Conservation (phyloP, 2,797 vertebrate species). For the Hydrocynus forskahlii region DNA sequence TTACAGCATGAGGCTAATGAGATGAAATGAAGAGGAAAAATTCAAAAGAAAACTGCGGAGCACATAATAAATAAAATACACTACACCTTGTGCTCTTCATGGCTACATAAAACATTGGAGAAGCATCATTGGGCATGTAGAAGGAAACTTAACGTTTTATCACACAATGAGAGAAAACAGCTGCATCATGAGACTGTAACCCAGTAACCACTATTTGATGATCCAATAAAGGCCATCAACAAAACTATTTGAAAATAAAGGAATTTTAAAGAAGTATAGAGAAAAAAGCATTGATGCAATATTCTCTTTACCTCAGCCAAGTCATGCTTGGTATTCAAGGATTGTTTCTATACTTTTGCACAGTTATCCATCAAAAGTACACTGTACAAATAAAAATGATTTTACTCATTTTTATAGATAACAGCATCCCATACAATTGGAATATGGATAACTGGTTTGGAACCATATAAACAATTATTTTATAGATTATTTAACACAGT, state of each 20-base stretch:
- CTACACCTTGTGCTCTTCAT: slow-evolving; percentile 3
- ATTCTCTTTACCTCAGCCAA: neutral
- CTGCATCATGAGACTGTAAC: neutral
- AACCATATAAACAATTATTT: too few species aligned
- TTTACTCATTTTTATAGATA: too few species aligned
- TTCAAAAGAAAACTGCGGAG: neutral
- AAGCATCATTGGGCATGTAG: neutral
- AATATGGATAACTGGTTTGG: too few species aligned
- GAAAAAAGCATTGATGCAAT: neutral
- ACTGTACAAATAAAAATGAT: neutral
- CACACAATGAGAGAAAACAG: slow-evolving; percentile 15
- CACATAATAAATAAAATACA: slow-evolving; percentile 14
- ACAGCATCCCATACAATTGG: too few species aligned
- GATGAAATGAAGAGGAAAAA: slow-evolving; percentile 36
- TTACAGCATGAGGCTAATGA: slow-evolving; percentile 28
- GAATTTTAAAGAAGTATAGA: too few species aligned
- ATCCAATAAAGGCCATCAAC: neutral
- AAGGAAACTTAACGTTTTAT: neutral
- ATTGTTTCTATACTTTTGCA: neutral
- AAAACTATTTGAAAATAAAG: neutral
- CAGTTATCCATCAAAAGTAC: neutral
- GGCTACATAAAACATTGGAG: neutral
- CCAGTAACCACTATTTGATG: neutral
- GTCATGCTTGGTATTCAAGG: neutral
- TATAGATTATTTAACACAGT: too few species aligned